These are phyloP conservation scores for Arizona elegans DNA, from an alignment of 2,113 vertebrate species.

Conservation along the genomic window DNA sequence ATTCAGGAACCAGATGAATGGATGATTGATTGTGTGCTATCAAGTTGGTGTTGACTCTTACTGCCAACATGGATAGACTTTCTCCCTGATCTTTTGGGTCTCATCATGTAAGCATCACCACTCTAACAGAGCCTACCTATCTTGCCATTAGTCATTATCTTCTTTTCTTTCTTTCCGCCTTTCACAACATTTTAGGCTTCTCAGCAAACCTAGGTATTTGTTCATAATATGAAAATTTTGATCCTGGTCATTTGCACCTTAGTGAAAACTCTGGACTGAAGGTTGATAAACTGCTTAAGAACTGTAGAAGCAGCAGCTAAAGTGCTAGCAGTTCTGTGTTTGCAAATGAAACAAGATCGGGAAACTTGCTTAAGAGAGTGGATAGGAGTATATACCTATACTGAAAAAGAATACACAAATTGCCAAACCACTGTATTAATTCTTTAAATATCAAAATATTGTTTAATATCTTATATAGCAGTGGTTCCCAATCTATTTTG, in stretches of 20 bases:
- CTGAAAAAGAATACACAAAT: background rate
- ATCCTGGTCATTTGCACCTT: background rate
- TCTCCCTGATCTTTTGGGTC: background rate
- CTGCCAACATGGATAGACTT: background rate
- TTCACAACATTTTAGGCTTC: background rate
- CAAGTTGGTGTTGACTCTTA: background rate
- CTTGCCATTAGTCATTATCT: background rate
- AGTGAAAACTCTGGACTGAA: background rate
- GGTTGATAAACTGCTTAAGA: background rate
- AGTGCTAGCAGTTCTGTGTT: background rate
- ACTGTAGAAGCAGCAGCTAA: background rate
- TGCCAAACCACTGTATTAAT: background rate
- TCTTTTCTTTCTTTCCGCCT: background rate
- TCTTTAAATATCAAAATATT: background rate
- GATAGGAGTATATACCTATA: background rate
- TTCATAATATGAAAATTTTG: background rate
- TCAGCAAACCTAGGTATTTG: background rate
- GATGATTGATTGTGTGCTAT: background rate
- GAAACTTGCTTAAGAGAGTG: background rate
- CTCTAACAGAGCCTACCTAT: background rate
- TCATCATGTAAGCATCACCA: background rate
- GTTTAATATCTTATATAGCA: background rate
- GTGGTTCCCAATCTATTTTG: background rate
- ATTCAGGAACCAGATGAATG: background rate
- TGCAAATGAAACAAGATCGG: background rate